Conservation (phyloP, 2,888 invertebrate species). For the Machimus atricapillus region DNA sequence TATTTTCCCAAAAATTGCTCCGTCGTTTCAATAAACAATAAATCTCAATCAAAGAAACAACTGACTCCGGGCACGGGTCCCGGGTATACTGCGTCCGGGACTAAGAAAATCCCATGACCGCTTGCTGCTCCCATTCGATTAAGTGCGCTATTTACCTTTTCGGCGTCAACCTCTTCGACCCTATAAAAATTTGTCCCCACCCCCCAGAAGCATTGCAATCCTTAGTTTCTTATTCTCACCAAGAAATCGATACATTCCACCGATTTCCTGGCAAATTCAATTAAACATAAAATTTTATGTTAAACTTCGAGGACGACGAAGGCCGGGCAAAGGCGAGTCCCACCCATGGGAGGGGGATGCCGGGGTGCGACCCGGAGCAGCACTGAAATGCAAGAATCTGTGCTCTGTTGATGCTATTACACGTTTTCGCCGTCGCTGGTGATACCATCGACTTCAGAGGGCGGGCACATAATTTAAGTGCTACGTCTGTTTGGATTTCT, state of each 20-base stretch:
- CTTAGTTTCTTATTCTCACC: slow-evolving; percentile 25
- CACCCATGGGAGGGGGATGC: not conserved
- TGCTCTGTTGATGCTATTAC: slow-evolving; percentile 18
- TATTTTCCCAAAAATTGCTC: slow-evolving; percentile 6
- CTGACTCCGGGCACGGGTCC: not conserved
- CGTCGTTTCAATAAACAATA: slow-evolving; percentile 43
- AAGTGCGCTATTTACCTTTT: slow-evolving; percentile 25
- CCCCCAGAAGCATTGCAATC: not conserved
- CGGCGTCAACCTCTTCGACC: not conserved
- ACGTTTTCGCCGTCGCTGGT: slow-evolving; percentile 13
- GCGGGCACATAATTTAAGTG: not conserved
- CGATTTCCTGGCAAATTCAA: slow-evolving; percentile 35
- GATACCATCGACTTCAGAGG: slow-evolving; percentile 15
- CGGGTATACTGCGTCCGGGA: not conserved
- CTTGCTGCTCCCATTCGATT: slow-evolving; percentile 11
- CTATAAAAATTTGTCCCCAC: slow-evolving; percentile 13
- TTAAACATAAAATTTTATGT: slow-evolving; percentile 39
- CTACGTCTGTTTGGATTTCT: slow-evolving; percentile 6
- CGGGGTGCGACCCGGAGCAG: not conserved
- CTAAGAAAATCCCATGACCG: not conserved
- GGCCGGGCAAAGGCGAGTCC: not conserved
- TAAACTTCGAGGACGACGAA: not conserved
- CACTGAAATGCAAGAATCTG: not conserved
- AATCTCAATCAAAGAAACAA: slow-evolving; percentile 35
- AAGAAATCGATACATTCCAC: slow-evolving; percentile 30